phyloP scores from a whole-genome alignment of 2,797 vertebrate species.

The Knipowitschia caucasica region DNA sequence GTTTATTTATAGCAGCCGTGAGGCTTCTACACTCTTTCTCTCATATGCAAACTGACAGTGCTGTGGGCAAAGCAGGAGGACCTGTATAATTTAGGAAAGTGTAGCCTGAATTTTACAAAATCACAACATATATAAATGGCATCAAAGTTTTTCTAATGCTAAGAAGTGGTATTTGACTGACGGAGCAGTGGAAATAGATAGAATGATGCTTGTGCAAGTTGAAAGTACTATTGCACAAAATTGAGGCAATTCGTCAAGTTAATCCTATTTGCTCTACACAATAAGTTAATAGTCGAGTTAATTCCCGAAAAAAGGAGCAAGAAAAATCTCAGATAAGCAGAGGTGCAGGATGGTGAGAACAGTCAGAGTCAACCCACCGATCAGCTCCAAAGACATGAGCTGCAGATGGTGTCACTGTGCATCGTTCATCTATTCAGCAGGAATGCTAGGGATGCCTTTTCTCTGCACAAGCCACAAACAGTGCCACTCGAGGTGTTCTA shows the following conservation, averaged over 20 bases:
- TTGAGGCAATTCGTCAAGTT: background rate
- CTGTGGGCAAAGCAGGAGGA: background rate
- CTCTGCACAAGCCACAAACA: too few species aligned
- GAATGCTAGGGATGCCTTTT: too few species aligned
- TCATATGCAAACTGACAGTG: conserved; percentile 3
- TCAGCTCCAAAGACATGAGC: too few species aligned
- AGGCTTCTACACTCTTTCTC: background rate
- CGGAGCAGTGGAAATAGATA: background rate
- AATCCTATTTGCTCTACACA: background rate
- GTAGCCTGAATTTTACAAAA: background rate
- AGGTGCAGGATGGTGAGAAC: too few species aligned
- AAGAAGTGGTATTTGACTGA: background rate
- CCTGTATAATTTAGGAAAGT: background rate
- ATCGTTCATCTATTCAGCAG: too few species aligned
- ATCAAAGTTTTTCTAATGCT: background rate
- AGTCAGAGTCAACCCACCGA: too few species aligned
- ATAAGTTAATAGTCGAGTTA: background rate
- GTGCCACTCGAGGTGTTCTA: too few species aligned
- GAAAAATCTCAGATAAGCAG: too few species aligned
- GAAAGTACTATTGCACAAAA: background rate
- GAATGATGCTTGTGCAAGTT: background rate
- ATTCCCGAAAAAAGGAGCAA: too few species aligned
- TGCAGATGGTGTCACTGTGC: too few species aligned
- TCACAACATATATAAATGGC: background rate
- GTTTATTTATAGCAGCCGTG: conserved; percentile 9